Evolutionary conservation across 1,140 invertebrate species (phyloP), one percentile per base, ranked within the genome.

Genomic region (Temnothorax longispinosus): DNA sequence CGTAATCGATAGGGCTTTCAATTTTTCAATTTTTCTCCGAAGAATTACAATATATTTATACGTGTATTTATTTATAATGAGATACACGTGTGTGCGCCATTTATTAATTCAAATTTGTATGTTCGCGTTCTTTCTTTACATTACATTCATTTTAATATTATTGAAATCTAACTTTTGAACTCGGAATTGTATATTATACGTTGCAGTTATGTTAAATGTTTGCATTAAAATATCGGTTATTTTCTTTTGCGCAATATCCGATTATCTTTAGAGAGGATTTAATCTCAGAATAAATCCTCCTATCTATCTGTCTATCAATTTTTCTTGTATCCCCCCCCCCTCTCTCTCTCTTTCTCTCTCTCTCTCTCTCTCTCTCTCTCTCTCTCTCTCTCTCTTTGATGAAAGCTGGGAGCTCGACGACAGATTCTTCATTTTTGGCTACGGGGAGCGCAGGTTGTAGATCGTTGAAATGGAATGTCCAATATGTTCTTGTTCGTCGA

Each of bases 361-460:
- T 6, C 38, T 2, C 15, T 15, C 11, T 32, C 15, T 54, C 41
- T 3, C 15, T 27, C 6, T 32, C 15, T 3, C 38, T 41, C 13
- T 27, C 7, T 35, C n/a, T 67, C 21, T 11, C 13, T 0, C 41
- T 52, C 11, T 60, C 7, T 47, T 7, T 41, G 52, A 62, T 38
- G 41, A 44, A 35, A 60, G 18, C 13, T 8, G 21, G 21, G 10
- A 84, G 27, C 21, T 38, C 32, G 67, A 74, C 69, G 69, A 84
- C 80, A 54, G 67, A 72, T 74, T 84, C 69, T 84, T 84, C 69
- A 84, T 84, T 84, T 84, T 84, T 84, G 69, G 41, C 41, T 82
- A 50, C 10, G 38, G 52, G 15, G 4, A 15, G n/a, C 32, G n/a
- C 41, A 82, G 54, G n/a, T 38, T 47, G 41, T 72, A 72, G 69